Evolutionary conservation across 2,113 vertebrate genomes (phyloP).

Genomic region (Panthera tigris): DNA sequence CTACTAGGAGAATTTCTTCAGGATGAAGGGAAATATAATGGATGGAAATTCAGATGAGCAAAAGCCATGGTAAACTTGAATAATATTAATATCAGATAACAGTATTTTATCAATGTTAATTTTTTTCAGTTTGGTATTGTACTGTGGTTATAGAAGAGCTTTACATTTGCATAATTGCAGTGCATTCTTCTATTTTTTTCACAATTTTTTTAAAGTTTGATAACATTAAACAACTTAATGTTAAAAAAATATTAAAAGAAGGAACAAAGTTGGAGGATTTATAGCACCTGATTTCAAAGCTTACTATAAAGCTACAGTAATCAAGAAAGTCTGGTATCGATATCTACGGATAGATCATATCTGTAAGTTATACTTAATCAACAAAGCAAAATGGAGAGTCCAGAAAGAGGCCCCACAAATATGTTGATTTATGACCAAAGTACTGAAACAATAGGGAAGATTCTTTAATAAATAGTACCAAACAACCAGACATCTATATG

Average conservation of each 20-base stretch:
- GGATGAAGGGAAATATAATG: not conserved
- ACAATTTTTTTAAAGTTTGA: not conserved
- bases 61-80: not conserved
- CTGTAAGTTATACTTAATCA: not conserved
- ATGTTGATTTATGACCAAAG: not conserved
- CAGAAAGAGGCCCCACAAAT: not conserved
- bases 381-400: not conserved
- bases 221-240: constrained; percentile 11
- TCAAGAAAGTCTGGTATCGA: not conserved
- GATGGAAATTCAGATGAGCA: not conserved
- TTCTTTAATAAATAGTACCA: not conserved
- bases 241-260: not conserved
- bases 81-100: not conserved
- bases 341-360: not conserved
- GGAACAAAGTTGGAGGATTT: not conserved
- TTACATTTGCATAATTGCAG: not conserved
- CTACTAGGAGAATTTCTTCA: not conserved
- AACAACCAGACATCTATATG: not conserved
- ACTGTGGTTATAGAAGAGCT: not conserved
- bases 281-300: not conserved
- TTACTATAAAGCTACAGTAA: not conserved
- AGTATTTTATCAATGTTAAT: not conserved
- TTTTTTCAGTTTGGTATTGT: not conserved
- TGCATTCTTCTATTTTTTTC: not conserved
- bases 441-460: not conserved